Evolutionary conservation across 2,888 invertebrate species (phyloP), one percentile per base, ranked within the genome.

Genomic region (Rhingia rostrata): DNA sequence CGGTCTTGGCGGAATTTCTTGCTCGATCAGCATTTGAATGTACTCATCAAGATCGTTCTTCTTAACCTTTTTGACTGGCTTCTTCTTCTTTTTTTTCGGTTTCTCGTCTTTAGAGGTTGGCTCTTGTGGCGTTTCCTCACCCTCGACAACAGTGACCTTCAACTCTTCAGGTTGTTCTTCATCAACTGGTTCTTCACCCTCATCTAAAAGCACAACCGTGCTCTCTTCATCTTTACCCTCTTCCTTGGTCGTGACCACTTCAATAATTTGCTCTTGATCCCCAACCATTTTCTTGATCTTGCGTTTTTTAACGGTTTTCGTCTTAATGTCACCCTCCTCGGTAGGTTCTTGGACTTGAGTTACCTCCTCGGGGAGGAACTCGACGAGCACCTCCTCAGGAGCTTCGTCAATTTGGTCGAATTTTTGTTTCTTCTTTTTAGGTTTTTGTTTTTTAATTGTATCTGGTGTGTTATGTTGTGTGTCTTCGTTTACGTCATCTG

Each of bases 401-500:
- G 88, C 87, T 79, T 90, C 90, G 69, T 89, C 89, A 84, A 90
- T 90, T 70, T 88, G 87, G 79, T 90, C 89, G 72, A 89, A 88
- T 54, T 70, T 73, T 12, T 84, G 87, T 84, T 88, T 86, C 86
- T 88, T 87, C 86, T 88, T 89, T 88, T 88, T 90, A 41, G 87
- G 86, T 89, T 89, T 90, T 51, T 87, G 86, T 64, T 83, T 84
- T 79, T 86, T 84, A 78, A 64, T 70, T 87, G 88, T 89, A 69
- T 88, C 88, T 84, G 87, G 88, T 90, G 89, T 90, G 70, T 90
- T 88, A 90, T 87, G 87, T 86, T 87, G 87, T 86, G 87, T 88
- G 88, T 90, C 90, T 88, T 90, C 91, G 88, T 88, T 88, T 87
- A 89, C 90, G 89, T 91, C 91, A 89, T 91, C 91, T 86, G 91